A percentile compares a stretch with the other conserved stretches of the same genome.
These are phyloP conservation scores for Acropora yongei DNA, from an alignment of 64 coral and sea anemone genomes.

Conservation along the genomic window DNA sequence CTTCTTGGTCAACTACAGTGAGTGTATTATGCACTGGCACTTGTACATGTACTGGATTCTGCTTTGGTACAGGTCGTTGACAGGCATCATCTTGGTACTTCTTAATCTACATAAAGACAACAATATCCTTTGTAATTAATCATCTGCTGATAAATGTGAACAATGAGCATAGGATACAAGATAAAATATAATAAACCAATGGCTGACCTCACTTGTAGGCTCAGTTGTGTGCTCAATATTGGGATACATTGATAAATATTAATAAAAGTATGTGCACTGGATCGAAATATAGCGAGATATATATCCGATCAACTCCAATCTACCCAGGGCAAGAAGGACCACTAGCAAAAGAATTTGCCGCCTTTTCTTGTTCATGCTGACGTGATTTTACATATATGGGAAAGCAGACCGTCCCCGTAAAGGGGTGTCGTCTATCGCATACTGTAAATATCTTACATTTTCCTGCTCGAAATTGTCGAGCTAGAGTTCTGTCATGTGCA, in stretches of 20 bases:
- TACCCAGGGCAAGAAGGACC: constrained; percentile 22
- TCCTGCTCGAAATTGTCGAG: not conserved
- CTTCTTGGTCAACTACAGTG: not conserved
- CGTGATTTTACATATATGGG: constrained; percentile 25
- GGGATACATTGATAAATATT: too few species aligned
- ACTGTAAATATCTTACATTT: too few species aligned
- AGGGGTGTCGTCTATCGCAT: too few species aligned
- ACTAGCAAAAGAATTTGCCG: constrained; percentile 28
- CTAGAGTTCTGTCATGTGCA: not conserved
- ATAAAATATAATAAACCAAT: too few species aligned
- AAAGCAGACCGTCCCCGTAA: too few species aligned
- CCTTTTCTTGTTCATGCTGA: constrained; percentile 13
- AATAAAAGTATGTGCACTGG: not conserved
- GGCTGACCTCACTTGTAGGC: too few species aligned
- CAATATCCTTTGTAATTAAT: too few species aligned
- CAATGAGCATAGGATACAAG: too few species aligned
- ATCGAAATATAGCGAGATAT: not conserved
- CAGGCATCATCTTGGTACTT: too few species aligned
- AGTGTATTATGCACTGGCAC: not conserved
- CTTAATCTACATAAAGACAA: too few species aligned
- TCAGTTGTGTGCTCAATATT: too few species aligned
- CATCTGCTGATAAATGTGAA: too few species aligned
- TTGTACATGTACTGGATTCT: not conserved
- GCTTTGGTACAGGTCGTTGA: not conserved
- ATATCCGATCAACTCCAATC: not conserved